Percentiles rank a stretch among this genome's conserved stretches.
These are phyloP conservation scores for Aleiodes leptofemur DNA, from an alignment of 2,888 invertebrate species.

Conservation along the genomic window DNA sequence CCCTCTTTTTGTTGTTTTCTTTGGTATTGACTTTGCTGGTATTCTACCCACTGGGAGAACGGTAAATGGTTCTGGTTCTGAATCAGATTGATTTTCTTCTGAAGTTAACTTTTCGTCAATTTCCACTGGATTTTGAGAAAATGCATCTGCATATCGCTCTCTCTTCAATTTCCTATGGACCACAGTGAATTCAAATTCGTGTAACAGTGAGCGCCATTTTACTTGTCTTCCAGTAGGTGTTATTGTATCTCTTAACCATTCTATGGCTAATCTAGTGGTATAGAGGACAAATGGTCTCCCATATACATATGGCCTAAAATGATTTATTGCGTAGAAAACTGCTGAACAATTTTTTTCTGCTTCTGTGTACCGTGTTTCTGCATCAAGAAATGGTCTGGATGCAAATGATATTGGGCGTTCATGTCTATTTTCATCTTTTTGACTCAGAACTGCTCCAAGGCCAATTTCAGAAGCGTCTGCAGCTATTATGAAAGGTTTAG, in stretches of 20 bases:
- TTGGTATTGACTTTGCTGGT: too few species aligned
- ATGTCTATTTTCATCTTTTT: not conserved
- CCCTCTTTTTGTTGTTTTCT: too few species aligned
- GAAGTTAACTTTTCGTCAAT: too few species aligned
- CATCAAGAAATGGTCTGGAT: not conserved
- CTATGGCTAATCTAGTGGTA: too few species aligned
- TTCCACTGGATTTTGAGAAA: not conserved
- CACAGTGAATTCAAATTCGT: not conserved
- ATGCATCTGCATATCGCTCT: not conserved
- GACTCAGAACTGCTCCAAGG: constrained; percentile 2
- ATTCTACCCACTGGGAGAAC: too few species aligned
- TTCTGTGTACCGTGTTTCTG: not conserved
- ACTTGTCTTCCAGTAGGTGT: too few species aligned
- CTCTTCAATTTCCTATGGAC: not conserved
- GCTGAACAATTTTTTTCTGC: too few species aligned
- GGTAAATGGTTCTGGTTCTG: too few species aligned
- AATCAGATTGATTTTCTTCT: too few species aligned
- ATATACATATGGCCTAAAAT: not conserved
- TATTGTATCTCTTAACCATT: too few species aligned
- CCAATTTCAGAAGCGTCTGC: not conserved
- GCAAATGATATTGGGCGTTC: not conserved
- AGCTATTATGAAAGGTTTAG: not conserved
- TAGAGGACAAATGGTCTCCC: not conserved
- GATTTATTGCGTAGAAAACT: too few species aligned
- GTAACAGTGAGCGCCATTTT: too few species aligned